phyloP scores from a whole-genome alignment of 2,888 invertebrate species.

The Gymnoscelis rufifasciata region DNA sequence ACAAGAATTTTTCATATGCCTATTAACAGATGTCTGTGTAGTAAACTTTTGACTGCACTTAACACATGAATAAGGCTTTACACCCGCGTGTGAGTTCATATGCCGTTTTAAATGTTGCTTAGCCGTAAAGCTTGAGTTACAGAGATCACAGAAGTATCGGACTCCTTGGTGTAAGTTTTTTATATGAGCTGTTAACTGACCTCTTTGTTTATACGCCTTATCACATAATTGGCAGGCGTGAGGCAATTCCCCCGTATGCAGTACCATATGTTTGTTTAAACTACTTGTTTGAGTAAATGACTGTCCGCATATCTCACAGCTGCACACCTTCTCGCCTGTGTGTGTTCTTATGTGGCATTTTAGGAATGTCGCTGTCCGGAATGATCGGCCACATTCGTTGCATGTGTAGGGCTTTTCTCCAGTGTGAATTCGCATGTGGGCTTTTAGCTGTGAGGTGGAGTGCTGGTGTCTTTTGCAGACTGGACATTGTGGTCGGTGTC shows the following conservation, averaged over 20 bases:
- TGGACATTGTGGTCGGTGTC: background rate
- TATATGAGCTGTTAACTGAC: background rate
- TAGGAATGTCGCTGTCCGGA: background rate
- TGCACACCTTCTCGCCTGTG: constrained; percentile 5
- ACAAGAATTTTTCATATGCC: constrained; percentile 9
- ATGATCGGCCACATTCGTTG: background rate
- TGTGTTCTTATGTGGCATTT: background rate
- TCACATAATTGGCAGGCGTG: background rate
- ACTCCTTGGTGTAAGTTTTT: constrained; percentile 1
- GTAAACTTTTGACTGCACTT: constrained; percentile 4
- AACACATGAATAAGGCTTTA: constrained; percentile 1
- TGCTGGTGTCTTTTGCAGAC: constrained; percentile 3
- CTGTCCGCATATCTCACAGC: constrained; percentile 1
- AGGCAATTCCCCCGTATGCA: constrained; percentile 1
- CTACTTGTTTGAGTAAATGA: background rate
- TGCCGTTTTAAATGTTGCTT: constrained; percentile 2
- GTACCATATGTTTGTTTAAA: constrained; percentile 1
- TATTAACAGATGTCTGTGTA: background rate
- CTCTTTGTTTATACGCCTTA: constrained; percentile 4
- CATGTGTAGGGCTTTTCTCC: constrained; percentile 4
- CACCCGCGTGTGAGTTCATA: constrained; percentile 3
- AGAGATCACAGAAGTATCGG: background rate
- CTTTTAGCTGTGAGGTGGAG: background rate
- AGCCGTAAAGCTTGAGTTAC: background rate
- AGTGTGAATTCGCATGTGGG: constrained; percentile 6